A percentile compares a stretch with the other conserved stretches of the same genome.
Conservation (phyloP, 2,888 invertebrate genomes). For the Ichneumon xanthorius region DNA sequence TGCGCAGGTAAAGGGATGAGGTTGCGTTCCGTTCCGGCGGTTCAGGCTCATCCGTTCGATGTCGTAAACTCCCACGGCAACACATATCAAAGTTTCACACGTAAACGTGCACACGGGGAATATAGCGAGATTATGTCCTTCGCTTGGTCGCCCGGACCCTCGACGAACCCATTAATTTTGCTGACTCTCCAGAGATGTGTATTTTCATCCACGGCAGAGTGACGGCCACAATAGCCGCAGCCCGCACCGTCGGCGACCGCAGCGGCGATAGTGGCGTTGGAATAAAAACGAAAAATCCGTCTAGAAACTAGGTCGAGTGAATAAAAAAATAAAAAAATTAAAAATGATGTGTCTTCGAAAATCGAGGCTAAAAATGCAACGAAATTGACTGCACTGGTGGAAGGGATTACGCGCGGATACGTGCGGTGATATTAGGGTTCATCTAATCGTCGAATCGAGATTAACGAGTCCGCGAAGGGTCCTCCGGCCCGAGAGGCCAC, state of each 20-base stretch:
- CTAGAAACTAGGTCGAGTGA: neutral
- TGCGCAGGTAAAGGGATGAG: constrained; percentile 37
- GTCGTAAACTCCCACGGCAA: constrained; percentile 56
- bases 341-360: neutral
- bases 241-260: neutral
- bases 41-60: constrained; percentile 56
- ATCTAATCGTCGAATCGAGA: constrained; percentile 44
- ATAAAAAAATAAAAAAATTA: neutral
- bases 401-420: neutral
- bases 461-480: constrained; percentile 32
- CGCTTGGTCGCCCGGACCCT: constrained; percentile 14
- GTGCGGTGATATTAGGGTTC: constrained; percentile 14
- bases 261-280: no score
- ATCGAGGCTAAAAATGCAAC: neutral
- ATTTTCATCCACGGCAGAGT: constrained; percentile 32
- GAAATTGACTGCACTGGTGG: constrained; percentile 27
- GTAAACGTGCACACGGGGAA: constrained; percentile 4
- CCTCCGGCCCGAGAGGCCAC: constrained; percentile 27
- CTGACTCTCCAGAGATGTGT: constrained; percentile 56
- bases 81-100: constrained; percentile 8
- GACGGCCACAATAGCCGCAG: constrained; percentile 18
- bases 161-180: constrained; percentile 56
- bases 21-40: constrained; percentile 30
- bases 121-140: constrained; percentile 55
- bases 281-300: neutral